Evolutionary conservation across 92 coral and sea anemone species (phyloP), one percentile per base, ranked within the genome.

Genomic region (Epizoanthus stellaris): DNA sequence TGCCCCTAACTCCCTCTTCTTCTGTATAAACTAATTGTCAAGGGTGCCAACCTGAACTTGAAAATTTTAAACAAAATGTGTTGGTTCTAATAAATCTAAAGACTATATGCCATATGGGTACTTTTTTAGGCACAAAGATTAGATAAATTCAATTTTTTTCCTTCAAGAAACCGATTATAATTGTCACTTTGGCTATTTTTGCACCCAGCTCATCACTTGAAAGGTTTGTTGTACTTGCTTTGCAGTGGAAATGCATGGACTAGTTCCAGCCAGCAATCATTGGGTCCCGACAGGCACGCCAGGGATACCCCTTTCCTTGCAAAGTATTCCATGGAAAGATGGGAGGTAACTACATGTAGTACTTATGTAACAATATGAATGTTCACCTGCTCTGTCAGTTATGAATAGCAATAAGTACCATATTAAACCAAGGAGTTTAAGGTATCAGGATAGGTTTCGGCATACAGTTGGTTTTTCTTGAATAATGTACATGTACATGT

Each of bases 241-340:
- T 20, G 11, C 69, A 97, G 99, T 1, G 98, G 98, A 40, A 90
- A 84, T 63, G 92, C 99, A 10, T 97, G 99, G 99, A 93, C 90
- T 53, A 93, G 93, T n/a, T 88, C 90, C 20, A 71, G 86, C 73
- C 86, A 90, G 23, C 88, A 93, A 45, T 57, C 83, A 13, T 88
- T 93, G 62, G 99, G 91, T n/a, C 91, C 88, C 20, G 99, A 97
- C 88, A 94, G 89, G 80, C 95, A 95, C 67, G 89, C 91, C 10
- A 93, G 94, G 62, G 99, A 94, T 85, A 82, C 92, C 19, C 82
- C 86, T 5, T 97, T 94, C 76, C 92, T 94, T 65, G 96, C 92
- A 62, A 92, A 97, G 67, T 94, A 97, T 72, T 93, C 98, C 43
- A 89, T 93, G 87, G 98, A 94, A 77, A 87, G 99, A 86, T 96